A percentile compares a stretch with the other conserved stretches of the same genome.
These are phyloP conservation scores for Leptinotarsa lineolata DNA, from an alignment of 1,140 invertebrate genomes.

Conservation along the genomic window DNA sequence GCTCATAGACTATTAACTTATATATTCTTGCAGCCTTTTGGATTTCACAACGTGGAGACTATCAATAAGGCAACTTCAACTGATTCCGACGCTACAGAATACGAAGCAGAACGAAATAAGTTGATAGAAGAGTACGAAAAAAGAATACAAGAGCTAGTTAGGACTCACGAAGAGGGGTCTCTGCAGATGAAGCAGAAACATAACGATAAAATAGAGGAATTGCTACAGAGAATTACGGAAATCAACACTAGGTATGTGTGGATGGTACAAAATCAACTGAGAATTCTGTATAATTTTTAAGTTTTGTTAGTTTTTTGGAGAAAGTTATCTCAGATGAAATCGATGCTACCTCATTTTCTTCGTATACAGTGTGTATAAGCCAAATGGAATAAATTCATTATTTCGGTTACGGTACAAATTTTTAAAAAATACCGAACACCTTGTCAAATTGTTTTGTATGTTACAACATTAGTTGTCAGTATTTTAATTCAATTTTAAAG, in stretches of 20 bases:
- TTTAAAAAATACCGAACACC: no score
- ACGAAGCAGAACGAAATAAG: slow-evolving; percentile 67
- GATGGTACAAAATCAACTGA: background rate
- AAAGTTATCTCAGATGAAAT: no score
- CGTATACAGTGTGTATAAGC: no score
- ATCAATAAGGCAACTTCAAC: slow-evolving; percentile 3
- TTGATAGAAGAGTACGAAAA: slow-evolving; percentile 72
- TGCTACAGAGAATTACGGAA: slow-evolving; percentile 78
- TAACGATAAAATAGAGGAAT: slow-evolving; percentile 77
- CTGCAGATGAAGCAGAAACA: slow-evolving; percentile 75
- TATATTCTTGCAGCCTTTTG: background rate
- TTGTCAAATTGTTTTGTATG: no score
- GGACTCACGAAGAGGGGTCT: slow-evolving; percentile 69
- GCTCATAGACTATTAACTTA: no score
- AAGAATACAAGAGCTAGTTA: slow-evolving; percentile 73
- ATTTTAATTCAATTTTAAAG: no score
- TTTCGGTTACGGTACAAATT: no score
- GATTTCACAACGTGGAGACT: slow-evolving; percentile 1
- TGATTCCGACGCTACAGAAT: slow-evolving; percentile 46
- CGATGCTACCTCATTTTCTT: no score
- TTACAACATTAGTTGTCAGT: no score
- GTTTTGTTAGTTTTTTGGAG: background rate
- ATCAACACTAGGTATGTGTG: slow-evolving; percentile 69
- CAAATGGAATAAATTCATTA: no score
- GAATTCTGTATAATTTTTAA: background rate